Evolutionary conservation across 2,888 invertebrate species (phyloP).

Genomic region (Pyrocoelia pectoralis): DNA sequence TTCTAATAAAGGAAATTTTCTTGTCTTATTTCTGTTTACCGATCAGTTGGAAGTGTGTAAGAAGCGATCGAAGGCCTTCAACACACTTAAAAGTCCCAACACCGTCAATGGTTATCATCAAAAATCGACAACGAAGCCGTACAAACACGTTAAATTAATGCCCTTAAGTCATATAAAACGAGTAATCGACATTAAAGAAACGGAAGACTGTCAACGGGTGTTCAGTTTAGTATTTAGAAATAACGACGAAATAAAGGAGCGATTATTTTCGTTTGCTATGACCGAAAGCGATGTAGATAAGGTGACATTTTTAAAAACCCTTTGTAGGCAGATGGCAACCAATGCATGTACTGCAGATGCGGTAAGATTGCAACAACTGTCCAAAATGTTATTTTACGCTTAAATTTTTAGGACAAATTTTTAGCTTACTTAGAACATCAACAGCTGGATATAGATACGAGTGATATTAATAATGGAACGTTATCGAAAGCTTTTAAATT

Average conservation of each 20-base stretch:
- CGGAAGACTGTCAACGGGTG: slow-evolving; percentile 88
- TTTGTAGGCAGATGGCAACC: slow-evolving; percentile 92
- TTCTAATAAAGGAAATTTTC: slow-evolving; percentile 81
- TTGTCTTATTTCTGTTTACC: slow-evolving; percentile 92
- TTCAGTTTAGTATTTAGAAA: slow-evolving; percentile 90
- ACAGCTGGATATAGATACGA: slow-evolving; percentile 87
- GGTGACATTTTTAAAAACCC: slow-evolving; percentile 77
- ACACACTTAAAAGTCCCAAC: slow-evolving; percentile 73
- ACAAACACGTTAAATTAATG: slow-evolving; percentile 91
- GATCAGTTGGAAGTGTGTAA: slow-evolving; percentile 94
- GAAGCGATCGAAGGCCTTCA: slow-evolving; percentile 80
- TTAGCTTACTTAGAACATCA: slow-evolving; percentile 79
- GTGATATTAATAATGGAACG: slow-evolving; percentile 85
- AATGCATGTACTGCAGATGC: slow-evolving; percentile 92
- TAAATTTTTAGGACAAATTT: slow-evolving; percentile 76
- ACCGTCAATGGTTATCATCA: slow-evolving; percentile 62
- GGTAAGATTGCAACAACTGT: slow-evolving; percentile 66
- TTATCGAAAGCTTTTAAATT: slow-evolving; percentile 92
- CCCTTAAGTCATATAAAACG: slow-evolving; percentile 88
- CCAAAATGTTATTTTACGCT: background rate
- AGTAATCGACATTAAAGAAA: slow-evolving; percentile 89
- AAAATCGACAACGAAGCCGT: slow-evolving; percentile 78
- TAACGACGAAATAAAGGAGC: slow-evolving; percentile 86
- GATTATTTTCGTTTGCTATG: slow-evolving; percentile 86
- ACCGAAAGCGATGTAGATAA: slow-evolving; percentile 86